These are phyloP conservation scores for Xylota segnis DNA, from an alignment of 2,888 invertebrate species.

Conservation along the genomic window DNA sequence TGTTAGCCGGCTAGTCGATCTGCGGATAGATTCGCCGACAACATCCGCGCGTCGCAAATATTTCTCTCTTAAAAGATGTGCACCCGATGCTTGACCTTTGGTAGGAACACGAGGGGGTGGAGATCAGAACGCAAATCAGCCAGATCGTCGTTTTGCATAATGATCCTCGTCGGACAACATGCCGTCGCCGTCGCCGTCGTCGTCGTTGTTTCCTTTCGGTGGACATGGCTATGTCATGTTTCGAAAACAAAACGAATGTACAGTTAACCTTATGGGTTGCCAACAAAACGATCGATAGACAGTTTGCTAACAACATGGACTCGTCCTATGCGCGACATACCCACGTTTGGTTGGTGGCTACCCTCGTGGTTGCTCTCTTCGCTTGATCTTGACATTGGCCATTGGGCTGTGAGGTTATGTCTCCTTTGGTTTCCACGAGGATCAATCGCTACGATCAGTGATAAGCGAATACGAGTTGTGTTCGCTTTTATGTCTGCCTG, in stretches of 20 bases:
- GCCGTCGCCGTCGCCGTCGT: conserved; percentile 35
- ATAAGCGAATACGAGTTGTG: conserved; percentile 44
- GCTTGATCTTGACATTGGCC: conserved; percentile 49
- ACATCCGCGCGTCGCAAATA: not conserved
- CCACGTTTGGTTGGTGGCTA: conserved; percentile 35
- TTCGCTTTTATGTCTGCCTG: not conserved
- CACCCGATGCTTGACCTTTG: conserved; percentile 51
- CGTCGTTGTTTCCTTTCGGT: conserved; percentile 21
- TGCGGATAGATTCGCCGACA: not conserved
- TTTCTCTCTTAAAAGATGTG: conserved; percentile 18
- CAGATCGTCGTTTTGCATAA: conserved; percentile 56
- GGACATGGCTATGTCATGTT: conserved; percentile 35
- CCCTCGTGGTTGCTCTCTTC: conserved; percentile 15
- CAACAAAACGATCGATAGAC: conserved; percentile 44
- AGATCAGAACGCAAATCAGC: conserved; percentile 48
- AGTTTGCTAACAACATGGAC: conserved; percentile 20
- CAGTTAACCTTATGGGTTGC: conserved; percentile 54
- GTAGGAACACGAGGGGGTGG: conserved; percentile 28
- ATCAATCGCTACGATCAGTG: conserved; percentile 42
- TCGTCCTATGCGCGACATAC: not conserved
- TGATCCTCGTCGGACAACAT: conserved; percentile 50
- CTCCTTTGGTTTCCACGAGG: conserved; percentile 17
- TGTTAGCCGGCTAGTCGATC: conserved; percentile 12
- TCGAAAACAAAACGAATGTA: conserved; percentile 40
- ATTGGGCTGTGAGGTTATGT: conserved; percentile 8